A percentile compares a stretch with the other conserved stretches of the same genome.
Evolutionary conservation across 2,797 vertebrate genomes (phyloP).

Genomic region (Sebastes iracundus): DNA sequence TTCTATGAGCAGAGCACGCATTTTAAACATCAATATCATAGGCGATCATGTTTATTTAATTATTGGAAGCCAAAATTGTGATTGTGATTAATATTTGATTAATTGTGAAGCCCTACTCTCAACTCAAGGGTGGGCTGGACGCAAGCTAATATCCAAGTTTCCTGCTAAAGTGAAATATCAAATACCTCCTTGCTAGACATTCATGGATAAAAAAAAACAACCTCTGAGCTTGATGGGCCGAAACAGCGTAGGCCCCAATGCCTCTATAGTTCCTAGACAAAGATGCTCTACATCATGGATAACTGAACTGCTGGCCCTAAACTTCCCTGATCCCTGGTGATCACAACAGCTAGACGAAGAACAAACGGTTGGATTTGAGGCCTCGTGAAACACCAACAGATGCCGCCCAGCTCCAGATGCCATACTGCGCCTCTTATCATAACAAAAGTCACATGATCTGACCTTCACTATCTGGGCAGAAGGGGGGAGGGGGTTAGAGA

Average conservation of each 20-base stretch:
- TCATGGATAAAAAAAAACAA: neutral
- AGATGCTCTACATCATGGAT: neutral
- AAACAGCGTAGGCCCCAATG: neutral
- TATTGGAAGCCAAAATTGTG: no score
- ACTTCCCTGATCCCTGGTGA: conserved; percentile 43
- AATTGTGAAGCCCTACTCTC: no score
- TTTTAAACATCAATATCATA: no score
- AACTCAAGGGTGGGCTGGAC: neutral
- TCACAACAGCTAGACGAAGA: conserved; percentile 27
- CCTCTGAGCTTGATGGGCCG: neutral
- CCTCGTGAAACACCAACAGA: conserved; percentile 62
- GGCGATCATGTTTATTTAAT: no score
- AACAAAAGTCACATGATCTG: conserved; percentile 66
- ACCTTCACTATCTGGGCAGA: conserved; percentile 32
- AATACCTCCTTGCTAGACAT: neutral
- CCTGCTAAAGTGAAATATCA: neutral
- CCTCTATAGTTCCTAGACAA: conserved; percentile 2
- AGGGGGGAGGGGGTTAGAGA: neutral
- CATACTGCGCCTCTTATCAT: conserved; percentile 42
- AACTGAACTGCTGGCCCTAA: conserved; percentile 1
- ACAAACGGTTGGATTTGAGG: conserved; percentile 32
- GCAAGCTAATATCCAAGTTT: neutral
- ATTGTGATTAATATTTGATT: no score
- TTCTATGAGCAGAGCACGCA: no score
- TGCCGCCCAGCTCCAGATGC: conserved; percentile 70